Evolutionary conservation across 2,113 vertebrate genomes (phyloP), one percentile per base, ranked within the genome.

Genomic region (Apus apus): DNA sequence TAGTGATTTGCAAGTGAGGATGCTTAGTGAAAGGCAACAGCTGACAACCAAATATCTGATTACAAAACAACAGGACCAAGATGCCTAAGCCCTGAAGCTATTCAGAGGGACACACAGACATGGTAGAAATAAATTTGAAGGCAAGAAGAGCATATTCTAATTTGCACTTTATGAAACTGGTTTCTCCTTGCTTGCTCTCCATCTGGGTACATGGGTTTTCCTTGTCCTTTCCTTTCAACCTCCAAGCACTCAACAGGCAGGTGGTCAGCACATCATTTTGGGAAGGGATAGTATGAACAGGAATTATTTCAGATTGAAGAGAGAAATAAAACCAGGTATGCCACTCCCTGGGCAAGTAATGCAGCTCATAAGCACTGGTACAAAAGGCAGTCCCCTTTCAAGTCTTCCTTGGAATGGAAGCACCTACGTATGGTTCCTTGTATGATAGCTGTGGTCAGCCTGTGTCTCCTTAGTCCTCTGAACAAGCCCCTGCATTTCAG

Each of bases 401-500:
- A 64, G 6, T 54, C 65, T 71, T 78, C 29, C 27, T 78, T 43
- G 0, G 0, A 45, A 36, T 27, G 17, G 78, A 82, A 75, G 26
- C 46, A 82, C 13, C 60, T 64, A 25, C 26, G 25, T 51, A 43
- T 87, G 22, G 40, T 4, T 27, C 38, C 43, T 36, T 43, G 36
- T 22, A 17, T 8, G 3, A 26, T 10, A 25, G 4, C 51, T 78
- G 73, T 67, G 46, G n/a, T 78, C 70, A 87, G 40, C 22, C 53
- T 0, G 0, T 30, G 13, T 46, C 50, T 48, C 34, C 57, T 19
- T 26, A 0, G 0, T 61, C 27, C 51, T 70, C 77, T 45, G 58
- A 90, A 83, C 8, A 54, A 46, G 36, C 38, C 7, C 29, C 34
- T 43, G 23, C 46, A 50, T 54, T 74, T 87, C 34, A 54, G 30